Base-by-base conservation (phyloP, 2,113 vertebrate genomes). In the Corythornis cristatus region DNA sequence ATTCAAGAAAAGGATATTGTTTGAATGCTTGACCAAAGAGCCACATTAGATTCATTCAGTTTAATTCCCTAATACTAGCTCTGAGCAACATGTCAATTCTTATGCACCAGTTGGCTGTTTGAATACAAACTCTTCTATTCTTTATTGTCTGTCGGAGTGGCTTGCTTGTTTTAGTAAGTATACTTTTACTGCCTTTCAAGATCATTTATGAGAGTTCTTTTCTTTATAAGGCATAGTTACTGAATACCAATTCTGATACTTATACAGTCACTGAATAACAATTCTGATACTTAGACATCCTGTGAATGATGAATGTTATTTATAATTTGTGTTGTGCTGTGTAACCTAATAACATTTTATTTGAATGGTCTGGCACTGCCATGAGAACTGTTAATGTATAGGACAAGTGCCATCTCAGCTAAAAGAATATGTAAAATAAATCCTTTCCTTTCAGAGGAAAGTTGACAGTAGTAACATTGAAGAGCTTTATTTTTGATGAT, bases 11-110 rank as follows among this genome's bases (percentile, higher is more conserved):
- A 91, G 14, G 40, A 60, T 66, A 20, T 43, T 83, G 28, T 57
- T 93, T 87, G 66, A 95, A 79, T 77, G 35, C 45, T 93, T 92
- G 68, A 62, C 71, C 64, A 48, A 93, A 88, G 60, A 96, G 90
- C 33, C 75, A 83, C 82, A 73, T 83, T 72, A 90, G 51, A 93
- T 96, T 89, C 9, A 56, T 94, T 86, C 14, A 20, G 2, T 90
- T 92, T 79, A 40, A 54, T 86, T 96, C 66, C 62, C 48, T 89
- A 87, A 88, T 73, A 66, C 31, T 67, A 5, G 3, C 51, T 65
- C 35, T 7, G 9, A 50, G 61, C 56, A 89, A 71, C 53, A 50
- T 64, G 95, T 82, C 72, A 92, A 71, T 91, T 54, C 85, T 88
- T 94, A 72, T 3, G 4, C 8, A 14, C 33, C 6, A 8, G 22